A percentile compares a stretch with the other conserved stretches of the same genome.
phyloP scores from a whole-genome alignment of 2,113 vertebrate genomes.

The Microtus richardsoni region DNA sequence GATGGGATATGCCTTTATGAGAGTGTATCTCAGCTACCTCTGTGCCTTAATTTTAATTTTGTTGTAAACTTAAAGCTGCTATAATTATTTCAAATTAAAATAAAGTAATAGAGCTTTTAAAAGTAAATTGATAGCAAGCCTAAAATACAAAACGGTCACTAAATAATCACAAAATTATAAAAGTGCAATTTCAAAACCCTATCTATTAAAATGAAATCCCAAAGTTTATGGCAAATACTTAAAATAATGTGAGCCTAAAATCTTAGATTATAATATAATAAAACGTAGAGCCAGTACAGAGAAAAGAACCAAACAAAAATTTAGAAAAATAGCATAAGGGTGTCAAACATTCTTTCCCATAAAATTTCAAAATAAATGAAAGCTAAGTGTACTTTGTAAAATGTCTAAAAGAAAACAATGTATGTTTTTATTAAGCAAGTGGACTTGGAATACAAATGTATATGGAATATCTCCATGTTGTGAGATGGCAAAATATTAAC shows the following conservation, averaged over 20 bases:
- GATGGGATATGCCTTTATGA: no score
- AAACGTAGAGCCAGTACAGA: background rate
- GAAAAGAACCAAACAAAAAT: fast-evolving
- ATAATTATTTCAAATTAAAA: background rate
- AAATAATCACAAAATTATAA: background rate
- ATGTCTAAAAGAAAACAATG: no score
- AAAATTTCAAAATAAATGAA: background rate
- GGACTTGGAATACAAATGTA: background rate
- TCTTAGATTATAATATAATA: background rate
- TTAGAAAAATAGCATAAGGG: background rate
- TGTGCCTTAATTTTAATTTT: background rate
- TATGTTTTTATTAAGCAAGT: background rate
- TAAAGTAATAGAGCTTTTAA: background rate
- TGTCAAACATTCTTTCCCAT: background rate
- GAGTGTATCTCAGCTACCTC: fast-evolving
- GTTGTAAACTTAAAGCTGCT: background rate
- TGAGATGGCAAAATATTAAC: background rate
- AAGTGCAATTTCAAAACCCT: background rate
- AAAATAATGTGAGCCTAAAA: background rate
- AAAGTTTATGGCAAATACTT: background rate
- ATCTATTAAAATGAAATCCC: background rate
- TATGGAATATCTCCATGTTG: background rate
- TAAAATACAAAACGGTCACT: background rate
- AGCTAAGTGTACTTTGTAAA: background rate
- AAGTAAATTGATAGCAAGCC: background rate